These are phyloP conservation scores for Buteo buteo DNA, from an alignment of 2,113 vertebrate genomes.

Conservation along the genomic window DNA sequence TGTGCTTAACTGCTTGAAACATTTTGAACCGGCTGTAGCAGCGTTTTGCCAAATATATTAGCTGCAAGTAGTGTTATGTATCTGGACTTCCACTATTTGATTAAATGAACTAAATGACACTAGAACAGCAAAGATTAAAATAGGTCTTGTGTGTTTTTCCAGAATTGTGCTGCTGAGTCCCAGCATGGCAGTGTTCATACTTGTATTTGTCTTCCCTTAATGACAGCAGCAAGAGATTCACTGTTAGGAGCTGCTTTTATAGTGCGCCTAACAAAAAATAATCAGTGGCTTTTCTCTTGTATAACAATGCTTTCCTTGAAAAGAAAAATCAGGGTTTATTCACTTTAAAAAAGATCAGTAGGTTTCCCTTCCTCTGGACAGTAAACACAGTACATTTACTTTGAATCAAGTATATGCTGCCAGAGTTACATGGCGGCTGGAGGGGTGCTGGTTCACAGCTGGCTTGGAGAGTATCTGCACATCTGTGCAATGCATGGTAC, in stretches of 20 bases:
- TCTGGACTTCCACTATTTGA: neutral
- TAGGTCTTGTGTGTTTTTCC: neutral
- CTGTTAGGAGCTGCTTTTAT: neutral
- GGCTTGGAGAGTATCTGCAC: neutral
- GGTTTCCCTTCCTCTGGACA: neutral
- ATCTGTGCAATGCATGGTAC: fast-evolving
- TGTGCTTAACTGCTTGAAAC: constrained; percentile 10
- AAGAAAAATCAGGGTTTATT: neutral
- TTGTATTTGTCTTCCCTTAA: neutral
- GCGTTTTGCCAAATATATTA: neutral
- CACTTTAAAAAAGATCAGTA: neutral
- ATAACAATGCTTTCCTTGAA: neutral
- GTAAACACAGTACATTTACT: neutral
- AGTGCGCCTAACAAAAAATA: neutral
- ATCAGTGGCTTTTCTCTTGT: neutral
- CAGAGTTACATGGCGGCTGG: neutral
- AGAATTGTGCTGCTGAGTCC: neutral
- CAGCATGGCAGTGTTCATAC: neutral
- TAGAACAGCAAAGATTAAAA: neutral
- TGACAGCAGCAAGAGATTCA: neutral
- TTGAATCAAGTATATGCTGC: neutral
- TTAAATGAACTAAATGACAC: neutral
- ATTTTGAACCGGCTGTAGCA: neutral
- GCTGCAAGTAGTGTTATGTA: neutral
- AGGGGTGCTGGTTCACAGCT: neutral